Percentiles rank a stretch among this genome's conserved stretches.
phyloP scores from a whole-genome alignment of 1,140 invertebrate genomes.

The Drosophila pseudoananassae region DNA sequence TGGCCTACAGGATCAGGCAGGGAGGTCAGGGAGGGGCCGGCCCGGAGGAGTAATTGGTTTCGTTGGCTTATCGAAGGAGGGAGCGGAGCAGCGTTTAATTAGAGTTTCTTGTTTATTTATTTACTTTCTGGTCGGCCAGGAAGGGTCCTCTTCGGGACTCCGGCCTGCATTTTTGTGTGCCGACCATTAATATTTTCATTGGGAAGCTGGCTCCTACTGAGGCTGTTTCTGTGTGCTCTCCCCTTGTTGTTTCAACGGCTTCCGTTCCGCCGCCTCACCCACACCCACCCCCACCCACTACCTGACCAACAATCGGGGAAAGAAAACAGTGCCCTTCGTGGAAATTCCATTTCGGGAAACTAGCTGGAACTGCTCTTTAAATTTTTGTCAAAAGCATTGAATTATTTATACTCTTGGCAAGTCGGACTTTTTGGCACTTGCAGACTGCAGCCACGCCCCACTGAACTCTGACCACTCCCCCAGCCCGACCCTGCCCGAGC shows the following conservation, averaged over 20 bases:
- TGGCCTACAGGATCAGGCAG: conserved; percentile 41
- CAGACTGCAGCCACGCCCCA: neutral
- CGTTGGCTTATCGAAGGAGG: conserved; percentile 57
- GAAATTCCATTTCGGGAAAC: too few relatives aligned
- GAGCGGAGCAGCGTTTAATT: conserved; percentile 69
- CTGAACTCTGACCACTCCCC: neutral
- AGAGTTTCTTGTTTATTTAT: conserved; percentile 80
- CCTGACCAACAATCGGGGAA: too few relatives aligned
- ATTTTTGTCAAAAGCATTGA: too few relatives aligned
- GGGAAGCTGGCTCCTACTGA: conserved; percentile 39
- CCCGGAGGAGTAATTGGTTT: conserved; percentile 31
- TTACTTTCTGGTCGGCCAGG: conserved; percentile 47
- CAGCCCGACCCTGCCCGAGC: neutral
- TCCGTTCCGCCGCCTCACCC: conserved; percentile 44
- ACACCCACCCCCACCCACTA: neutral
- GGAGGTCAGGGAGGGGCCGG: neutral
- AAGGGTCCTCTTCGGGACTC: conserved; percentile 5
- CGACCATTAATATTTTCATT: conserved; percentile 80
- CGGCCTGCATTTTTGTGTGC: conserved; percentile 60
- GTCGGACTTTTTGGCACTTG: too few relatives aligned
- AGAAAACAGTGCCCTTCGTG: too few relatives aligned
- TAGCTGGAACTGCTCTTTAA: too few relatives aligned
- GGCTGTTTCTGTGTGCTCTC: conserved; percentile 22
- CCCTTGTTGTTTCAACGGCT: conserved; percentile 47
- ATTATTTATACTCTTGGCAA: too few relatives aligned